Percentiles rank a stretch among this genome's conserved stretches.
These are phyloP conservation scores for Pantala flavescens DNA, from an alignment of 1,140 invertebrate species.

Conservation along the genomic window DNA sequence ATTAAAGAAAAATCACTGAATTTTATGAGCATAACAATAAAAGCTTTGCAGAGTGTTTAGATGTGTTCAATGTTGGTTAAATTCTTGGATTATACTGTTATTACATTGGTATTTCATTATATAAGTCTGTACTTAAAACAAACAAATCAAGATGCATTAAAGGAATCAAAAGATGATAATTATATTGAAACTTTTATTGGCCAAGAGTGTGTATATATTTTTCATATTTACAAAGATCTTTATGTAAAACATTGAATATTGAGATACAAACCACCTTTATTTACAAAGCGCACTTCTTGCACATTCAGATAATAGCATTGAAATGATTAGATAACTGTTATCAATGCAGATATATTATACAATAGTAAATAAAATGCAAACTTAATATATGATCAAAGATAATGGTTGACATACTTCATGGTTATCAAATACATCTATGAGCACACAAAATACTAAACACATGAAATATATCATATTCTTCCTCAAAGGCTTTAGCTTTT, in stretches of 20 bases:
- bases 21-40: too few species aligned
- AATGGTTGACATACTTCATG: neutral
- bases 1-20: too few species aligned
- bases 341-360: neutral
- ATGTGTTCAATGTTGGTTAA: too few species aligned
- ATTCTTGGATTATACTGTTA: too few species aligned
- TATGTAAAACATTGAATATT: neutral
- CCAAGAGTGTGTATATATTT: neutral
- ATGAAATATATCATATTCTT: too few species aligned
- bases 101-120: too few species aligned
- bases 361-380: neutral
- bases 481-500: neutral
- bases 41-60: too few species aligned
- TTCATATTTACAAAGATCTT: constrained; percentile 5
- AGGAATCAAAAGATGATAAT: too few species aligned
- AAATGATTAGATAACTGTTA: neutral
- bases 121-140: too few species aligned
- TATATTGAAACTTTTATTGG: neutral
- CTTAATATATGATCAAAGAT: neutral
- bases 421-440: too few species aligned
- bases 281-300: neutral
- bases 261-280: constrained; percentile 7
- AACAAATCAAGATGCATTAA: too few species aligned
- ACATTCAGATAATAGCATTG: neutral
- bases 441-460: too few species aligned